These are phyloP conservation scores for Plebejus melissa DNA, from an alignment of 2,888 invertebrate genomes.

Conservation along the genomic window DNA sequence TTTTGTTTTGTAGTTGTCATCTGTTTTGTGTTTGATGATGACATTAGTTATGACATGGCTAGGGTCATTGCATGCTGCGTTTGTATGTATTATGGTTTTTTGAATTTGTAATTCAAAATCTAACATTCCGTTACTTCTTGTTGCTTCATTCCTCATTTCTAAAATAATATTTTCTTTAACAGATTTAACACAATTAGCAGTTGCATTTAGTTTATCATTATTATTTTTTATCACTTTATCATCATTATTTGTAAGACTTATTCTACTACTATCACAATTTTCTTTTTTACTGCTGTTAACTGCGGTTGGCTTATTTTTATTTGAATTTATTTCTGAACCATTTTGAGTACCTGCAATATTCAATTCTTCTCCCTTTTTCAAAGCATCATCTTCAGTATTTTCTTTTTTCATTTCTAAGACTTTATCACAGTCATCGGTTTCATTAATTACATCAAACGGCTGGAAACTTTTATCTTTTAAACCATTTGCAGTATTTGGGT, in stretches of 20 bases:
- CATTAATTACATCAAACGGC: not conserved
- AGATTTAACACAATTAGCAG: not conserved
- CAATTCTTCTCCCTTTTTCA: not conserved
- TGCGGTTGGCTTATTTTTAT: not conserved
- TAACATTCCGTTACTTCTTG: not conserved
- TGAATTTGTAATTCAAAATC: constrained; percentile 3
- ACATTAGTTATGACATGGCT: not conserved
- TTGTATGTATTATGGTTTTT: not conserved
- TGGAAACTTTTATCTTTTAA: not conserved
- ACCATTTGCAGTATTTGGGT: not conserved
- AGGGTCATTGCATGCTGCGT: not conserved
- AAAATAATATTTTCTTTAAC: not conserved
- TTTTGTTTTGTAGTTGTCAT: not conserved
- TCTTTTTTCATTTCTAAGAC: not conserved
- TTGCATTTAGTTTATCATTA: not conserved
- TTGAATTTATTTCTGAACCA: not conserved
- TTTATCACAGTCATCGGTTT: not conserved
- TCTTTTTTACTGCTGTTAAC: not conserved
- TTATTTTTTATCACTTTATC: not conserved
- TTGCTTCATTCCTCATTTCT: not conserved
- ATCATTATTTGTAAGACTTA: not conserved
- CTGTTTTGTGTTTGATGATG: not conserved
- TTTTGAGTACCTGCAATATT: not conserved
- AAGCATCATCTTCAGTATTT: not conserved
- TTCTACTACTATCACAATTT: not conserved